A percentile compares a stretch with the other conserved stretches of the same genome.
phyloP scores from a whole-genome alignment of 2,888 invertebrate species.

The Halocaridina rubra region DNA sequence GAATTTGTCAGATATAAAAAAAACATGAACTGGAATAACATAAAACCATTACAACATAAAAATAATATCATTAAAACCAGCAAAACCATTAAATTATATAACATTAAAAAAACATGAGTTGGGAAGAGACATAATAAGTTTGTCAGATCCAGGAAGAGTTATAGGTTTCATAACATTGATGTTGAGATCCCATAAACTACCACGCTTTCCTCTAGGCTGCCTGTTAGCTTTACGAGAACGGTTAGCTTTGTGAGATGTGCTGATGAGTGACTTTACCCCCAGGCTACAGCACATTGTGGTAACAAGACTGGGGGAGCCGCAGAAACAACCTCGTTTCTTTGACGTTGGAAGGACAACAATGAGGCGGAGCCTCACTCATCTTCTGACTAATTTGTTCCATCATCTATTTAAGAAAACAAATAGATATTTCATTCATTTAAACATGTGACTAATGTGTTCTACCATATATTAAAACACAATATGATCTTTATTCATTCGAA shows the following conservation, averaged over 20 bases:
- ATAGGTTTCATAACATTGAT: background rate
- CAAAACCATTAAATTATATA: background rate
- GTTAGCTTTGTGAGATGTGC: background rate
- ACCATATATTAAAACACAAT: no score
- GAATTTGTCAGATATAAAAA: no score
- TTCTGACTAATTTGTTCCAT: slow-evolving; percentile 25
- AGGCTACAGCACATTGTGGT: slow-evolving; percentile 28
- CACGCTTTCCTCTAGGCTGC: background rate
- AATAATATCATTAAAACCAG: background rate
- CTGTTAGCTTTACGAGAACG: background rate
- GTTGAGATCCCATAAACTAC: background rate
- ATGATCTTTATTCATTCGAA: no score
- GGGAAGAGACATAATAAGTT: background rate
- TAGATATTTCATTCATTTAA: no score
- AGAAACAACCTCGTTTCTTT: slow-evolving; percentile 29
- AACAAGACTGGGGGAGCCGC: slow-evolving; percentile 29
- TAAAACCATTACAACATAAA: background rate
- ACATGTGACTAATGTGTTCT: no score
- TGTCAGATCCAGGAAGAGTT: background rate
- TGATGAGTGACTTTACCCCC: background rate
- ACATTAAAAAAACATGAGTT: background rate
- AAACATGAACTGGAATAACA: background rate
- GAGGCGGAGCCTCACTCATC: slow-evolving; percentile 2
- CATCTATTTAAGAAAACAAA: slow-evolving; percentile 25
- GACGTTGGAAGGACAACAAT: slow-evolving; percentile 31